phyloP scores from a whole-genome alignment of 2,797 vertebrate species.

The Rhyacichthys aspro region DNA sequence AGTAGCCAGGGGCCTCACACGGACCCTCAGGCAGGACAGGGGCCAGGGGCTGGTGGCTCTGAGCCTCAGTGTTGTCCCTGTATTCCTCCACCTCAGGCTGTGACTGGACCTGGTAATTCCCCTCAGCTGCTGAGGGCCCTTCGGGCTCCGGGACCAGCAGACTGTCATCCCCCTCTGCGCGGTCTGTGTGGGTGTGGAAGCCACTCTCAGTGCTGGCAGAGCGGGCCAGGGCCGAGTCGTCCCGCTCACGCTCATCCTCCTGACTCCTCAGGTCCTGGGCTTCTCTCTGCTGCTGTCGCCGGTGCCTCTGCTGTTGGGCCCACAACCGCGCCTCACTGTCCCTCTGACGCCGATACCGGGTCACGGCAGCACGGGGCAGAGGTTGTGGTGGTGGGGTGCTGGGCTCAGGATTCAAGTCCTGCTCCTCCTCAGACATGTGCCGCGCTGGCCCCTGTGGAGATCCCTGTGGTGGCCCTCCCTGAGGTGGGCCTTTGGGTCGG shows the following conservation, averaged over 20 bases:
- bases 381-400: constrained; percentile 53
- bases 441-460: too few relatives aligned
- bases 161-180: constrained; percentile 91
- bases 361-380: constrained; percentile 75
- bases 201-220: constrained; percentile 95
- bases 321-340: constrained; percentile 77
- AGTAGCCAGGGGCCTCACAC: constrained; percentile 80
- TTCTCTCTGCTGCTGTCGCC: constrained; percentile 66
- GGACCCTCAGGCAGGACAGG: constrained; percentile 81
- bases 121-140: constrained; percentile 77
- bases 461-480: constrained; percentile 18
- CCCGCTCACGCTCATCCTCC: constrained; percentile 80
- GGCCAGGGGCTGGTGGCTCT: constrained; percentile 84
- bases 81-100: constrained; percentile 89
- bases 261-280: constrained; percentile 34
- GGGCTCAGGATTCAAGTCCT: constrained; percentile 43
- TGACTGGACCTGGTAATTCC: constrained; percentile 45
- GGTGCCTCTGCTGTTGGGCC: constrained; percentile 71
- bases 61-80: constrained; percentile 89
- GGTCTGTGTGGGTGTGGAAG: constrained; percentile 95
- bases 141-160: constrained; percentile 80
- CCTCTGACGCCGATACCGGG: constrained; percentile 76
- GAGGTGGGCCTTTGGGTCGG: constrained; percentile 29
- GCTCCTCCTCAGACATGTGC: constrained; percentile 55
- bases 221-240: constrained; percentile 82